Base-by-base conservation (phyloP, 2,888 invertebrate species). In the Melangyna quadrimaculata region DNA sequence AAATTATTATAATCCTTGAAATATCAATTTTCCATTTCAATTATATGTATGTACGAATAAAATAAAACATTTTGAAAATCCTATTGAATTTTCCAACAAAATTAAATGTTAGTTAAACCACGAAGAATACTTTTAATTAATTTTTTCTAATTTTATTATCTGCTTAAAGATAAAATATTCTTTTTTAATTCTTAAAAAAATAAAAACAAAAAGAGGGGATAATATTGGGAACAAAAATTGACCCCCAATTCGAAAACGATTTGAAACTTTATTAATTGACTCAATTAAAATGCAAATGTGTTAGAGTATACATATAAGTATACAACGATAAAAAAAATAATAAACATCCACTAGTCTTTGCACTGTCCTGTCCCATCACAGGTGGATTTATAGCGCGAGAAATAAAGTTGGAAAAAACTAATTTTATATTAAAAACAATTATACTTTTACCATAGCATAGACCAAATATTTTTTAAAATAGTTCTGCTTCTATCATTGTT, bases 201-300 rank as follows among this genome's bases (percentile, higher is more conserved):
- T 51, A 59, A 79, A 65, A 51, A 22, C 6, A 51, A 69, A 51
- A 51, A 53, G n/a, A n/a, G n/a, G n/a, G n/a, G n/a, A n/a, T n/a
- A n/a, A n/a, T n/a, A n/a, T n/a, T n/a, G n/a, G n/a, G n/a, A n/a
- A n/a, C n/a, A 35, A 19, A 24, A 10, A 55, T 69, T 74, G 86
- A 86, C 86, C 86, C 61, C 63, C 29, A 65, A 73, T 78, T 86
- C 43, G 27, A 70, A 78, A 81, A 81, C 35, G 43, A 55, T 73
- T 86, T 77, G 77, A 77, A 86, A 77, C 81, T 86, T 81, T 81
- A 81, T 86, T 86, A 86, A 86, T 86, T 86, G 86, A 86, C 72
- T 86, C 81, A 86, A 81, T 86, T 78, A 86, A 81, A 78, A 86
- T 86, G 86, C 81, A 81, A 86, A 86, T 86, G 19, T 59, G 55